Base-by-base conservation (phyloP, 2,888 invertebrate species). In the Polylopha cassiicola region DNA sequence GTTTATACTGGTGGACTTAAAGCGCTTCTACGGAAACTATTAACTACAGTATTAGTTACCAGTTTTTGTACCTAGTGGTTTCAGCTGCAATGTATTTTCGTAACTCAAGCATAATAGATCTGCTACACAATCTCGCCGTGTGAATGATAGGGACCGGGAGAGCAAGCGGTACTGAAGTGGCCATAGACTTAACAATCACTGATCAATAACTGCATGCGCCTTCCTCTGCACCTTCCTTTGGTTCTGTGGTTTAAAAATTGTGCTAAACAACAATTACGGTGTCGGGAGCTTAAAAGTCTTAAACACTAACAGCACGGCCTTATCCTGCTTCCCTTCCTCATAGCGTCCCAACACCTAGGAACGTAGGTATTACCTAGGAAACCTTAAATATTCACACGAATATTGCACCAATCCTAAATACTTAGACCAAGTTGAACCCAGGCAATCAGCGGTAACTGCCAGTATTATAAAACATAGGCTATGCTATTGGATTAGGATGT, bases 181-280 rank as follows among this genome's bases (percentile, higher is more conserved):
- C 52, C 48, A 41, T 51, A 42, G 44, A 47, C 44, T 46, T 27
- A 42, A 13, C 55, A 55, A 58, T 34, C 41, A 27, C 24, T 29
- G 32, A 21, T 38, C 4, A 54, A 49, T 80, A 67, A 81, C 53
- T 44, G 79, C 78, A 79, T 73, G 78, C 47, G 57, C 73, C 81
- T 61, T 42, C 72, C 80, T 80, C 33, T 26, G 58, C 72, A 60
- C 29, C 34, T 20, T 36, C 39, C 41, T 30, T 7, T 3, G n/a
- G 15, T 23, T 36, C 41, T 36, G 18, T 3, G 34, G 39, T 24
- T 11, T 13, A 13, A 17, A 28, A 29, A 27, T n/a, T n/a, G n/a
- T n/a, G n/a, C n/a, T n/a, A n/a, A 23, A 18, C 18, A 2, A 5
- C 17, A 17, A 20, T 21, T 2, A 21, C 29, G 8, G 41, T 41